A percentile compares a stretch with the other conserved stretches of the same genome.
Conservation (phyloP, 2,113 vertebrate genomes). For the Cebus imitator region DNA sequence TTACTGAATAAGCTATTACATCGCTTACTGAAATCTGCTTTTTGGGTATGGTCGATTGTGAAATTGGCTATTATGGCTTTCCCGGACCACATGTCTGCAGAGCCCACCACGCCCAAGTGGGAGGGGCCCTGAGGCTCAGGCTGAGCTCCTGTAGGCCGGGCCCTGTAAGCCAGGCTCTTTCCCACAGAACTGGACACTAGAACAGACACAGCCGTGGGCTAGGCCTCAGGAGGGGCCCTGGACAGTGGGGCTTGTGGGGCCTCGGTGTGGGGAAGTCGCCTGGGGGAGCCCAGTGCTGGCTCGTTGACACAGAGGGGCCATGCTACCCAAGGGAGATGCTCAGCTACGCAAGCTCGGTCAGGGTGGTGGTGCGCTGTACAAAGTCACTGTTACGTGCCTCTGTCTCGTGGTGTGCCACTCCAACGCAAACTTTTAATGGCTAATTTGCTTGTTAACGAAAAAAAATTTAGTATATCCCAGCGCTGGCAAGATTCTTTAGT, state of each 20-base stretch:
- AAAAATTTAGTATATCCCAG: rapidly evolving
- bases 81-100: too few relatives aligned
- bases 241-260: neutral
- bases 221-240: neutral
- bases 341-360: neutral
- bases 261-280: rapidly evolving
- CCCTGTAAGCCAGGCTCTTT: neutral
- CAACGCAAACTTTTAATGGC: rapidly evolving
- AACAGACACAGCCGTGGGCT: neutral
- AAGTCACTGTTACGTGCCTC: too few relatives aligned
- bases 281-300: neutral
- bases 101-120: too few relatives aligned
- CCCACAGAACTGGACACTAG: neutral
- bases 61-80: neutral
- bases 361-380: rapidly evolving
- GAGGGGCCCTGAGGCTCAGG: too few relatives aligned
- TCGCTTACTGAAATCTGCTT: neutral
- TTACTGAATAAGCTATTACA: neutral
- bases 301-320: neutral
- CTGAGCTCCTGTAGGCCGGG: too few relatives aligned
- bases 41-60: neutral
- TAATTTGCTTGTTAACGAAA: neutral
- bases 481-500: too few relatives aligned
- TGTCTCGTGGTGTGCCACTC: too few relatives aligned
- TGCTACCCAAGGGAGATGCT: neutral